Conservation (phyloP, 2,113 vertebrate species). For the Mustelus asterias region DNA sequence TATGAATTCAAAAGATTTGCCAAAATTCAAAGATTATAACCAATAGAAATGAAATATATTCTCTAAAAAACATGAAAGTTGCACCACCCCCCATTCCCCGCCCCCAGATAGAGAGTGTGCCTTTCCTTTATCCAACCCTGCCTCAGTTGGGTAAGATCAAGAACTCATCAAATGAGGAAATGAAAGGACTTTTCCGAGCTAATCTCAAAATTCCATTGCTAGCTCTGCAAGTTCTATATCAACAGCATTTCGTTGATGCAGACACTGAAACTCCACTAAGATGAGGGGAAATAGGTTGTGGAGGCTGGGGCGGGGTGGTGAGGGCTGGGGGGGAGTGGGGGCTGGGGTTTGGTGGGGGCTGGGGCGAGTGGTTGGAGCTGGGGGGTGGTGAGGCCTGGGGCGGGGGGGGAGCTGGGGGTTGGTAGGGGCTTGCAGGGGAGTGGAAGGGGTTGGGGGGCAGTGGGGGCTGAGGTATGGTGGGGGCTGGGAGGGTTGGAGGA, state of each 20-base stretch:
- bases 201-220: neutral
- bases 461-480: no score
- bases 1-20: neutral
- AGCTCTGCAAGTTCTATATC: neutral
- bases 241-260: neutral
- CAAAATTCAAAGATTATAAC: neutral
- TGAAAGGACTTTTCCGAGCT: neutral
- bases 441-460: neutral
- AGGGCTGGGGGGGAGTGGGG: no score
- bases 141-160: neutral
- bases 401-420: no score
- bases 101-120: neutral
- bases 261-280: neutral
- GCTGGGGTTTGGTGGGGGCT: no score
- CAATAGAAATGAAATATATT: neutral
- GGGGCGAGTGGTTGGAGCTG: no score
- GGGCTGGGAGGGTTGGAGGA: no score
- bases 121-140: neutral
- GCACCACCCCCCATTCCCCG: neutral
- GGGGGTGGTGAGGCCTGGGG: no score
- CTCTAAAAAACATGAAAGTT: neutral
- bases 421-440: no score
- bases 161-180: neutral
- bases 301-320: no score
- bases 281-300: neutral